Conservation (phyloP, 2,113 vertebrate genomes). For the Cryptotis parvus region DNA sequence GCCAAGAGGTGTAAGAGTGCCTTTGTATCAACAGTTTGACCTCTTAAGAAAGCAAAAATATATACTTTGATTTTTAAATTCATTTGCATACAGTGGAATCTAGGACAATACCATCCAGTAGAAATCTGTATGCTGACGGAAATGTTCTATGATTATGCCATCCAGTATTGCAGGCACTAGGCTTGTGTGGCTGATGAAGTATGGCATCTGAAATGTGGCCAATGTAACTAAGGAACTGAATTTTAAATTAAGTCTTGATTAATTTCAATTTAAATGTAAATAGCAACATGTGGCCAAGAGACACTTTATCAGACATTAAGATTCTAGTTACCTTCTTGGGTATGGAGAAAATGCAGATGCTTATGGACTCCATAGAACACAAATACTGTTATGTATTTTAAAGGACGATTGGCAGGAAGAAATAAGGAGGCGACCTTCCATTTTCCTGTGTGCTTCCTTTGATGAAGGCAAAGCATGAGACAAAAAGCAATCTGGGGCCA, state of each 20-base stretch:
- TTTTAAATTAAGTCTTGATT: conserved; percentile 15
- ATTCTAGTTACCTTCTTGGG: background rate
- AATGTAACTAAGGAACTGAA: conserved; percentile 12
- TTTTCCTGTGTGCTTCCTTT: background rate
- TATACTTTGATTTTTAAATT: background rate
- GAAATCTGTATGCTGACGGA: background rate
- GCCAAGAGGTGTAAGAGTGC: background rate
- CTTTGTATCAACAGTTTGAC: background rate
- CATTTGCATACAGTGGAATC: background rate
- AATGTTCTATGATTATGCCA: background rate
- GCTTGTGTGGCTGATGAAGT: background rate
- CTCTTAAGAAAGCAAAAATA: conserved; percentile 4
- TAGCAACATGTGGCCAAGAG: background rate
- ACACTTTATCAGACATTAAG: background rate
- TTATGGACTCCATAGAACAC: background rate
- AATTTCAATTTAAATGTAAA: conserved; percentile 25
- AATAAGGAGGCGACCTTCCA: background rate
- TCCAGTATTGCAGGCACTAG: background rate
- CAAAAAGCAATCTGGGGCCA: too few relatives aligned
- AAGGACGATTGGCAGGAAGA: background rate
- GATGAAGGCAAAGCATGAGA: background rate
- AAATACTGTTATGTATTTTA: conserved; percentile 14
- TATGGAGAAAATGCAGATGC: background rate
- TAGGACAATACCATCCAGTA: background rate
- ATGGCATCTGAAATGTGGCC: background rate